A percentile compares a stretch with the other conserved stretches of the same genome.
phyloP scores from a whole-genome alignment of 1,140 invertebrate species.

The Drosophila neocordata region DNA sequence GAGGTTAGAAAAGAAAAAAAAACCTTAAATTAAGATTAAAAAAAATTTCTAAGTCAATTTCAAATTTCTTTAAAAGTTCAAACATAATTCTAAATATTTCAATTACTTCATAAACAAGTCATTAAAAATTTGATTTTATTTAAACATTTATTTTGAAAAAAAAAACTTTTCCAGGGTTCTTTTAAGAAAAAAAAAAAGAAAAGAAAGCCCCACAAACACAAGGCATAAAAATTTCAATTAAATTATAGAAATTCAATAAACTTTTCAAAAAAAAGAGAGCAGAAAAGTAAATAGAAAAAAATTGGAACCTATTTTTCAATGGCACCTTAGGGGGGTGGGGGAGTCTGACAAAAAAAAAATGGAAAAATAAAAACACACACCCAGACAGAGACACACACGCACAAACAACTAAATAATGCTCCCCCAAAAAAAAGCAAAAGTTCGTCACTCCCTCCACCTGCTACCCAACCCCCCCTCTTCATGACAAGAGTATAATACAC shows the following conservation, averaged over 20 bases:
- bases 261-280: neutral
- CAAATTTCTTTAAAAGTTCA: neutral
- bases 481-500: constrained; percentile 46
- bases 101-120: neutral
- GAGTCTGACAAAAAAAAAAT: neutral
- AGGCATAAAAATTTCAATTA: constrained; percentile 9
- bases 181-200: neutral
- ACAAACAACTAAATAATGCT: constrained; percentile 31
- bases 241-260: constrained; percentile 5
- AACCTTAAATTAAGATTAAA: too few relatives aligned
- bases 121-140: constrained; percentile 9
- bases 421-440: constrained; percentile 24
- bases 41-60: too few relatives aligned
- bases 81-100: neutral
- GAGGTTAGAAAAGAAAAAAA: too few relatives aligned
- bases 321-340: constrained; percentile 1
- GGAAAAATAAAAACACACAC: neutral
- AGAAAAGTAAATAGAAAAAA: neutral
- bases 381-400: constrained; percentile 20
- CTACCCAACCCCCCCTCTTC: constrained; percentile 1
- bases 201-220: constrained; percentile 3
- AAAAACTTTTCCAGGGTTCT: constrained; percentile 1
- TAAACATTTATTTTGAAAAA: neutral
- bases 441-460: constrained; percentile 30
- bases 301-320: neutral